phyloP scores from a whole-genome alignment of 1,140 invertebrate species.

The Atta texana region DNA sequence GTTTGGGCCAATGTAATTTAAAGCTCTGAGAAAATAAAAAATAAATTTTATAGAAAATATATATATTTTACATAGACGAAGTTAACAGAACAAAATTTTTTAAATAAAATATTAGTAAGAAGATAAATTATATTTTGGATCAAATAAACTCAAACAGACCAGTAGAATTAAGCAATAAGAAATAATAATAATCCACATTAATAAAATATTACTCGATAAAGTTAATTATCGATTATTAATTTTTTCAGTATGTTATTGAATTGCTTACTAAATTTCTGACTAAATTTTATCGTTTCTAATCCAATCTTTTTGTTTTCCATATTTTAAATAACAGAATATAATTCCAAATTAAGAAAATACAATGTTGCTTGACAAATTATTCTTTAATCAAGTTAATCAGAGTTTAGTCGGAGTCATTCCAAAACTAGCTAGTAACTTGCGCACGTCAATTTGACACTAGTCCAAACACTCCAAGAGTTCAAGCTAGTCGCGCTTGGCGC shows the following conservation, averaged over 20 bases:
- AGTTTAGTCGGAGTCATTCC: not conserved
- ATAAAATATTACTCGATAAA: not conserved
- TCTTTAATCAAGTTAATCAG: not conserved
- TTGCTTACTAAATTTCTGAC: not conserved
- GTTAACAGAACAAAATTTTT: no score
- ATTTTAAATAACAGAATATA: not conserved
- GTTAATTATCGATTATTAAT: not conserved
- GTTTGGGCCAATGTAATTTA: no score
- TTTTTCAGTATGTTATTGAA: not conserved
- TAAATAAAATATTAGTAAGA: no score
- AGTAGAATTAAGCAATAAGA: not conserved
- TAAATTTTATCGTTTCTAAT: not conserved
- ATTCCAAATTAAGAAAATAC: not conserved
- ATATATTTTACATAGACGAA: no score
- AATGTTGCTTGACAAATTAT: not conserved
- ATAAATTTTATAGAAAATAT: no score
- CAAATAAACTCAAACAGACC: no score
- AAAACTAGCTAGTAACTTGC: conserved; percentile 8
- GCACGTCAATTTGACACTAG: conserved; percentile 23
- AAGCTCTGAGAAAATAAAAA: no score
- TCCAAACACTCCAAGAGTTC: not conserved
- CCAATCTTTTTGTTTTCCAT: not conserved
- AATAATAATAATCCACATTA: not conserved
- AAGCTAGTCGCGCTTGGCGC: conserved; percentile 16
- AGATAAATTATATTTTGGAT: no score